Conservation (phyloP, 2,797 vertebrate genomes). For the Rhincodon typus region DNA sequence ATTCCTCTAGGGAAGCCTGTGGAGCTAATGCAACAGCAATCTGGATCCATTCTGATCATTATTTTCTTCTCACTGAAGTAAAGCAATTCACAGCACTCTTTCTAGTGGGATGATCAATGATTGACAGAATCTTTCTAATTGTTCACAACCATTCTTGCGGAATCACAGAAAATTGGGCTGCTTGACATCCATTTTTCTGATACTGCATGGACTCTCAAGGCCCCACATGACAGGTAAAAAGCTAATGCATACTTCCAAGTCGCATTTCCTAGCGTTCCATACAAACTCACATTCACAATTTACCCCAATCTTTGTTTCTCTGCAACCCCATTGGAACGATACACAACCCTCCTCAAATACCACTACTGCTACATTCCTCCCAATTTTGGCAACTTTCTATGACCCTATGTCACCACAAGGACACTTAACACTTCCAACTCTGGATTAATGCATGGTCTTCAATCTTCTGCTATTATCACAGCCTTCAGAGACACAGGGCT, state of each 20-base stretch:
- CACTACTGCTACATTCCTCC: background rate
- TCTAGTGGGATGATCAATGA: background rate
- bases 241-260: background rate
- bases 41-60: background rate
- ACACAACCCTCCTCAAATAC: background rate
- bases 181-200: background rate
- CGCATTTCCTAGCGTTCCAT: background rate
- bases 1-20: background rate
- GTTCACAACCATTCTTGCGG: background rate
- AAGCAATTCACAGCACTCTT: background rate
- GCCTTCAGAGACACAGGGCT: background rate
- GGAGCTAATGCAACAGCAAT: background rate
- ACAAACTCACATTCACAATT: background rate
- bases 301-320: background rate
- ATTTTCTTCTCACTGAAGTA: background rate
- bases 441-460: background rate
- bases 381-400: too few species aligned
- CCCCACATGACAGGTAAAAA: background rate
- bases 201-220: background rate
- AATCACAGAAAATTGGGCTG: background rate
- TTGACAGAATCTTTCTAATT: background rate
- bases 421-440: background rate
- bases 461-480: background rate
- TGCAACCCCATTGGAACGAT: background rate
- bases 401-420: background rate